phyloP scores from a whole-genome alignment of 2,888 invertebrate species.

The Synanthedon andrenaeformis region DNA sequence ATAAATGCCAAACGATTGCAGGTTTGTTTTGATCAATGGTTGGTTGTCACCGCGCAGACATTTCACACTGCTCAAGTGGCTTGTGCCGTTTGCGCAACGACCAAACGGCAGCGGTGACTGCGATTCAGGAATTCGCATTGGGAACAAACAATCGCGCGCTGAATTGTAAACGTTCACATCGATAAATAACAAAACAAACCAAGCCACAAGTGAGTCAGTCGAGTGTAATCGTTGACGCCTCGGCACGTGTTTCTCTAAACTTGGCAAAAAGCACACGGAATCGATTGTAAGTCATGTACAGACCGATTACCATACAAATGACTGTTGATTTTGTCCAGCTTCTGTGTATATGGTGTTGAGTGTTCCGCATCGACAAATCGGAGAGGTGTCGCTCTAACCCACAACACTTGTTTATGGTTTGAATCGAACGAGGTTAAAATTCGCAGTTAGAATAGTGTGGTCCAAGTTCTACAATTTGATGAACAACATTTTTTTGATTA shows the following conservation, averaged over 20 bases:
- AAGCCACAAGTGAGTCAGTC: slow-evolving; percentile 8
- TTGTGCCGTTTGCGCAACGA: neutral
- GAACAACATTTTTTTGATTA: too few relatives aligned
- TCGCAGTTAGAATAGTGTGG: neutral
- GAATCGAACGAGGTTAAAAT: neutral
- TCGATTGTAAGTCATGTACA: slow-evolving; percentile 1
- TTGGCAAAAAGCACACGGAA: slow-evolving; percentile 10
- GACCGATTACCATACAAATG: slow-evolving; percentile 20
- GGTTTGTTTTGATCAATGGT: slow-evolving; percentile 36
- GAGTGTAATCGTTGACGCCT: neutral
- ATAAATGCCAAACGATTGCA: slow-evolving; percentile 14
- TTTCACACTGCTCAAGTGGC: slow-evolving; percentile 1
- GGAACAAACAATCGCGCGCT: neutral
- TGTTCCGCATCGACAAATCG: slow-evolving; percentile 11
- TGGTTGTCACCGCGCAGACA: slow-evolving; percentile 21
- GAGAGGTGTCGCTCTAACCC: slow-evolving; percentile 5
- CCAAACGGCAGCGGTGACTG: neutral
- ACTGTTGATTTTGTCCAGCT: slow-evolving; percentile 3
- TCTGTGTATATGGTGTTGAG: slow-evolving; percentile 1
- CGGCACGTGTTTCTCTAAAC: slow-evolving; percentile 17
- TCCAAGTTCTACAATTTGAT: neutral
- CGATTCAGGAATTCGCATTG: neutral
- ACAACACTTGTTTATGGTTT: slow-evolving; percentile 9
- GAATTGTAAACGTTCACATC: neutral
- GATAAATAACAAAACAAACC: neutral